Conservation (phyloP, 2,113 vertebrate species). For the Notechis scutatus region DNA sequence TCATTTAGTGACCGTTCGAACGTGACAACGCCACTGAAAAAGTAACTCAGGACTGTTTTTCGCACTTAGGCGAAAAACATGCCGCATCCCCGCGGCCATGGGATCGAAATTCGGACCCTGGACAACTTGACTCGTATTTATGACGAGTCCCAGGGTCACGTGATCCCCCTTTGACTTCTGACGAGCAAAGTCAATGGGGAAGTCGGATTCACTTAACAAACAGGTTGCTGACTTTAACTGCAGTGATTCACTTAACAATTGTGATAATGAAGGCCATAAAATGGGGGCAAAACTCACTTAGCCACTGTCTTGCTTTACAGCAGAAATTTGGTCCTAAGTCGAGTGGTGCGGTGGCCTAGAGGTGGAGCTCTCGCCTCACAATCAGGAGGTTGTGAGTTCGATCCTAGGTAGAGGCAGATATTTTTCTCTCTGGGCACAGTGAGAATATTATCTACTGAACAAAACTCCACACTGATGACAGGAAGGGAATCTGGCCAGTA, state of each 20-base stretch:
- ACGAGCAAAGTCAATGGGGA: background rate
- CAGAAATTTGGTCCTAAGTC: background rate
- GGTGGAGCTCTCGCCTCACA: too few relatives aligned
- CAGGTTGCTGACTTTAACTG: background rate
- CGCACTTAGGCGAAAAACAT: too few relatives aligned
- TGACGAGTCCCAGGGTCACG: background rate
- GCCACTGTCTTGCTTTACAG: background rate
- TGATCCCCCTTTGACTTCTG: background rate
- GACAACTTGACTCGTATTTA: background rate
- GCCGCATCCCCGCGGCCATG: background rate
- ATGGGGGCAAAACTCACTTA: background rate
- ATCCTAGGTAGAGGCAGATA: too few relatives aligned
- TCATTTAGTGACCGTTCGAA: background rate
- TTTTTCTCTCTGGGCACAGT: too few relatives aligned
- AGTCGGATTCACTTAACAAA: background rate
- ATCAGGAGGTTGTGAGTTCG: too few relatives aligned
- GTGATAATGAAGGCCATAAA: background rate
- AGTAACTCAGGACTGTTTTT: background rate
- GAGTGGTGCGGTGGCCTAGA: too few relatives aligned
- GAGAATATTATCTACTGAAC: too few relatives aligned
- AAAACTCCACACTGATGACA: too few relatives aligned
- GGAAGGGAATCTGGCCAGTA: too few relatives aligned
- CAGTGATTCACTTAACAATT: background rate
- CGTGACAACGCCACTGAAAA: too few relatives aligned
- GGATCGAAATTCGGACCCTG: fast-evolving